These are phyloP conservation scores for Cricetomys ansorgei DNA, from an alignment of 2,113 vertebrate species.

Conservation along the genomic window DNA sequence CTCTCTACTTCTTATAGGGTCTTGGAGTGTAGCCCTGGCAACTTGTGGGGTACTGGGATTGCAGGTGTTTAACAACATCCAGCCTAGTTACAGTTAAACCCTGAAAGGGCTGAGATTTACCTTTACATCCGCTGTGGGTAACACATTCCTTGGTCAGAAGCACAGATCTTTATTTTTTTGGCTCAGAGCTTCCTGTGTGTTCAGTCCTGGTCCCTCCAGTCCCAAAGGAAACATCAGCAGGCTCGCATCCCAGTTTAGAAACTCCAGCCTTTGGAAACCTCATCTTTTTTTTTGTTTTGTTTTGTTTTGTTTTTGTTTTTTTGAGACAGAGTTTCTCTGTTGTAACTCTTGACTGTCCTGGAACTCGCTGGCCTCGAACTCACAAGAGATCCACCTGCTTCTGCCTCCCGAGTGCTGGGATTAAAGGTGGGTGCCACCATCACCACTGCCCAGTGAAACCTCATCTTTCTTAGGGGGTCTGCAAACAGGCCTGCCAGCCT, in stretches of 20 bases:
- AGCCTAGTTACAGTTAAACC: background rate
- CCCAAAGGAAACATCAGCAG: background rate
- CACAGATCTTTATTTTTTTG: no score
- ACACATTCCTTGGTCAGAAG: background rate
- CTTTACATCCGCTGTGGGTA: background rate
- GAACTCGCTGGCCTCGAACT: no score
- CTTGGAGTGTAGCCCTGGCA: background rate
- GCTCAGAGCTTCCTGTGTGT: background rate
- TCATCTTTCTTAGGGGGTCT: background rate
- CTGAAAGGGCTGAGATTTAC: background rate
- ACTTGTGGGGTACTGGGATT: background rate
- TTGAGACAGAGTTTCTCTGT: no score
- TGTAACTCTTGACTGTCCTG: no score
- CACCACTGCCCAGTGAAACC: no score
- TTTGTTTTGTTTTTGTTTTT: no score
- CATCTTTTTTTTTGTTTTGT: no score
- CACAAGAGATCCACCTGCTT: no score
- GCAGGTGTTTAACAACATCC: background rate
- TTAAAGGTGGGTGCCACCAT: no score
- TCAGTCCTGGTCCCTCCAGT: background rate
- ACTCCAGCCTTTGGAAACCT: no score
- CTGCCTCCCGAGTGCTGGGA: no score
- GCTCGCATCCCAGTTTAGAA: background rate
- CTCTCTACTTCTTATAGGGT: background rate
- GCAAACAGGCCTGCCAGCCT: background rate